Evolutionary conservation across 2,113 vertebrate genomes (phyloP), one percentile per base, ranked within the genome.

Genomic region (Lanius ludovicianus): DNA sequence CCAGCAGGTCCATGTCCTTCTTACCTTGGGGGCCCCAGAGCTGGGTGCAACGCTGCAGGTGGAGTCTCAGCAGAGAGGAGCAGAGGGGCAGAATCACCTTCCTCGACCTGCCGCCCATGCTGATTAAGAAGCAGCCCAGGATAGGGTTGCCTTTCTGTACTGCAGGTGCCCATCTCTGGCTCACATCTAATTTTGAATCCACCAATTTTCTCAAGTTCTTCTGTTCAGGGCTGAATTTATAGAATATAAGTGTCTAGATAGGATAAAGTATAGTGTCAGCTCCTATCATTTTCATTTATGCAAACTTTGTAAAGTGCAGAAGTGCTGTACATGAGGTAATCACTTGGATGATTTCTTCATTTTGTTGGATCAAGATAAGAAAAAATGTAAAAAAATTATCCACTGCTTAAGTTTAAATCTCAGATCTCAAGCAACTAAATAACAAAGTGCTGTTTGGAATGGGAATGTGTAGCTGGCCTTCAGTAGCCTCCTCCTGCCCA

Each of bases 41-140:
- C 12, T 83, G 63, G 23, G 25, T 4, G 4, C 3, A 7, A 3
- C 21, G 12, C 9, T 83, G 5, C 35, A 28, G 46, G 13, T 39
- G 60, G 31, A 6, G 25, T 86, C 21, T 68, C 18, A 27, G 2
- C 9, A 63, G 8, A 50, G 35, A 0, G 0, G 35, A 60, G 35
- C 5, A 53, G 64, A 81, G 35, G 17, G 60, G 2, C 2, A 55
- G 35, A 80, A 83, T 71, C 28, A 5, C 7, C 13, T 35, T 10
- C 31, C 39, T 77, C 0, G 0, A 11, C 11, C 11, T 62, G 19
- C n/a, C 78, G 60, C 10, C 9, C 21, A 35, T 0, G 1, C 6
- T 71, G 4, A 7, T 86, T 55, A 63, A 62, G 63, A 18, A 28
- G 47, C 41, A 90, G 27, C 7, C 11, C 8, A 12, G 37, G 8